These are phyloP conservation scores for Andrena bicolor DNA, from an alignment of 2,888 invertebrate species.

Conservation along the genomic window DNA sequence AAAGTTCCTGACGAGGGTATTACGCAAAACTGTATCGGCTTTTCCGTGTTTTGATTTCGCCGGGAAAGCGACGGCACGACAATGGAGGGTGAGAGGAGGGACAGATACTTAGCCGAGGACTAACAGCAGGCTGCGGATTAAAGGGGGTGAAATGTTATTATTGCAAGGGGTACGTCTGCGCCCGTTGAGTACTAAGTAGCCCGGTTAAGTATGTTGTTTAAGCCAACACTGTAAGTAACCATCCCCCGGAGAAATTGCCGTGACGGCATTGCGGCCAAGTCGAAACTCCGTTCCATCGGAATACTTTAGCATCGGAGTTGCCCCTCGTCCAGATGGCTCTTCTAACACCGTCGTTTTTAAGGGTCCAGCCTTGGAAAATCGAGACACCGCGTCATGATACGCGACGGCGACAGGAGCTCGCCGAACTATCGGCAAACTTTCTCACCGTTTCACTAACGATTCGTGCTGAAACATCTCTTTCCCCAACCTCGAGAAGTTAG, in stretches of 20 bases:
- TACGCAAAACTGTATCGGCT: slow-evolving; percentile 76
- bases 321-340: slow-evolving; percentile 67
- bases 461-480: background rate
- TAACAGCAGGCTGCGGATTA: slow-evolving; percentile 82
- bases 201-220: slow-evolving; percentile 85
- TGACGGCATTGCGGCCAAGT: slow-evolving; percentile 72
- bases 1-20: slow-evolving; percentile 69
- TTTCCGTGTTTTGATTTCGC: slow-evolving; percentile 78
- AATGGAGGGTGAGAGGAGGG: slow-evolving; percentile 67
- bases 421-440: slow-evolving; percentile 54
- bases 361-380: slow-evolving; percentile 33
- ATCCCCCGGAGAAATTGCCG: slow-evolving; percentile 80
- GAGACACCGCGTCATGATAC: slow-evolving; percentile 64
- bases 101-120: slow-evolving; percentile 83
- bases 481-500: background rate
- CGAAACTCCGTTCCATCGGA: slow-evolving; percentile 65
- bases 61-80: slow-evolving; percentile 57
- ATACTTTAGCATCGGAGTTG: slow-evolving; percentile 67
- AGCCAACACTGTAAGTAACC: slow-evolving; percentile 84
- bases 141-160: slow-evolving; percentile 84
- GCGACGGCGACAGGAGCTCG: slow-evolving; percentile 21
- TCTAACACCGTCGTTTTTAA: slow-evolving; percentile 57
- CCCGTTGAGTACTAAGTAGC: slow-evolving; percentile 82
- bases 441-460: slow-evolving; percentile 27
- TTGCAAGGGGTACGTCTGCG: slow-evolving; percentile 83